Evolutionary conservation across 2,888 invertebrate genomes (phyloP).

Genomic region (Galerucella nymphaeae): DNA sequence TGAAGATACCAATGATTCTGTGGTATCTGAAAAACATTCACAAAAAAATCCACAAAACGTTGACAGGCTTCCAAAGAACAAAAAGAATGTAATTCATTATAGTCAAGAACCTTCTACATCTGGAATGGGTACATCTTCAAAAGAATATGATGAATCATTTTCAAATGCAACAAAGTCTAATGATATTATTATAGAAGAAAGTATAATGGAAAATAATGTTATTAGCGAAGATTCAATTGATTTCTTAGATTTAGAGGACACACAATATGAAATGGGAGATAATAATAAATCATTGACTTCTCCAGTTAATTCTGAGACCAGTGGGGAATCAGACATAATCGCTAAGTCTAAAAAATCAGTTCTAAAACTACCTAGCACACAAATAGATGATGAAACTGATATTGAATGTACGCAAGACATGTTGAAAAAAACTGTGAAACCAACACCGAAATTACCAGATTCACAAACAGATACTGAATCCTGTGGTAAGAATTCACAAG

Average conservation of each 20-base stretch:
- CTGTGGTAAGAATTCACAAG: conserved; percentile 39
- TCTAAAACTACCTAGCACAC: not conserved
- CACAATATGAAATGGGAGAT: conserved; percentile 3
- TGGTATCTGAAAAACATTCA: not conserved
- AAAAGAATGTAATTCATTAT: conserved; percentile 24
- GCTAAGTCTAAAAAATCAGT: conserved; percentile 5
- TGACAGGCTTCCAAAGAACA: conserved; percentile 8
- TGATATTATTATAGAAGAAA: conserved; percentile 33
- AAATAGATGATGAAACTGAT: conserved; percentile 27
- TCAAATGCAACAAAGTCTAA: conserved; percentile 3
- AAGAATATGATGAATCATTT: conserved; percentile 35
- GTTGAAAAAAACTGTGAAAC: not conserved
- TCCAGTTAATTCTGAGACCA: not conserved
- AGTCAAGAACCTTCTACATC: conserved; percentile 36
- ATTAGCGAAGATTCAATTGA: conserved; percentile 51
- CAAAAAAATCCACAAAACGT: conserved; percentile 12
- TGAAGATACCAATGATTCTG: too few relatives aligned
- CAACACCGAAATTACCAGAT: not conserved
- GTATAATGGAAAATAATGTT: conserved; percentile 36
- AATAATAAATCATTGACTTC: not conserved
- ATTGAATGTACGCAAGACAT: conserved; percentile 26
- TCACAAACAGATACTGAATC: conserved; percentile 21
- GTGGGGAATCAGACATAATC: conserved; percentile 3
- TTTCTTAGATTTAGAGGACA: conserved; percentile 46
- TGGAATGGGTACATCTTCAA: conserved; percentile 11